phyloP scores from a whole-genome alignment of 2,888 invertebrate genomes.

The Choristoneura rosaceana region DNA sequence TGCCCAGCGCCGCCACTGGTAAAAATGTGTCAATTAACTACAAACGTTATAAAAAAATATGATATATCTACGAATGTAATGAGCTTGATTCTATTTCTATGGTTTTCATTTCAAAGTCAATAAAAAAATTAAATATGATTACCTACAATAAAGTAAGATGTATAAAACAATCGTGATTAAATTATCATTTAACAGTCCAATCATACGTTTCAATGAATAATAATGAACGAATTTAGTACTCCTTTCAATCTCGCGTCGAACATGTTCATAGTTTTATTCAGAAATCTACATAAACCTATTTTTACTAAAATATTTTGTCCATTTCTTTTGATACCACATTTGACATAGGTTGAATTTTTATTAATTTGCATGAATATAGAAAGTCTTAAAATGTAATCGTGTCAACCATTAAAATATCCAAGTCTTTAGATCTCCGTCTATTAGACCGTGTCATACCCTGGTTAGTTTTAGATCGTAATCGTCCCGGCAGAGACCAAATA shows the following conservation, averaged over 20 bases:
- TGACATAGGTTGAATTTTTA: background rate
- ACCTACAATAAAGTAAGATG: conserved; percentile 10
- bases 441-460: too few relatives aligned
- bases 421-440: background rate
- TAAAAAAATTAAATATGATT: conserved; percentile 13
- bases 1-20: too few relatives aligned
- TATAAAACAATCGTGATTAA: conserved; percentile 29
- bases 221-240: background rate
- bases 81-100: conserved; percentile 14
- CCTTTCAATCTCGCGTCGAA: background rate
- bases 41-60: conserved; percentile 25
- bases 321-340: conserved; percentile 2
- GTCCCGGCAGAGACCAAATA: too few relatives aligned
- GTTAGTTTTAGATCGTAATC: too few relatives aligned
- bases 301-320: background rate
- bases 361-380: background rate
- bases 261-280: background rate
- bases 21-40: conserved; percentile 11
- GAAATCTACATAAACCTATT: background rate
- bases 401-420: background rate
- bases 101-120: background rate
- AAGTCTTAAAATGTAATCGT: background rate
- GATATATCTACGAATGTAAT: conserved; percentile 33
- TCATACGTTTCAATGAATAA: background rate
- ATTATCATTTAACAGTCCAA: background rate